Conservation (phyloP, 2,888 invertebrate species). For the Trachelus stipa region DNA sequence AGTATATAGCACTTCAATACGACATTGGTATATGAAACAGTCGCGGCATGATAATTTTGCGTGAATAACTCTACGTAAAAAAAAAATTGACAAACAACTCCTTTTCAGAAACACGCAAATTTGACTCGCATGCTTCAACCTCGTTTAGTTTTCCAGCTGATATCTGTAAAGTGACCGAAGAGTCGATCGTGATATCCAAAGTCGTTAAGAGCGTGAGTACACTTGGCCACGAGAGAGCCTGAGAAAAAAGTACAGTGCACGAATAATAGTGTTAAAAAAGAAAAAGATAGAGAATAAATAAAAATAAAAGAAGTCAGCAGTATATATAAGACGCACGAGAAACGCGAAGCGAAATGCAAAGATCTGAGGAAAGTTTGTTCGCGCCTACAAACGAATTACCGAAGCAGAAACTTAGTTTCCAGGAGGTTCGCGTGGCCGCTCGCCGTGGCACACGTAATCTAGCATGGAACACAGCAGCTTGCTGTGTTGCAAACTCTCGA, state of each 20-base stretch:
- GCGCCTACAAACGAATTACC: background rate
- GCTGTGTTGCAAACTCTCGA: background rate
- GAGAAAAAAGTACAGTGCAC: background rate
- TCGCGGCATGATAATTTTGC: background rate
- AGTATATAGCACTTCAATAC: background rate
- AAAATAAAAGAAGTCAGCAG: background rate
- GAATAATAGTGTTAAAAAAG: background rate
- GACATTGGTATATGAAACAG: no score
- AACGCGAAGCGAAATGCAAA: background rate
- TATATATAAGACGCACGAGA: background rate
- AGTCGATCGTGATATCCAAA: background rate
- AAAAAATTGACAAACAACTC: background rate
- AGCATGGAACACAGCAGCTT: background rate
- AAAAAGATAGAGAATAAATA: background rate
- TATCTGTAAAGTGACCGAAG: background rate
- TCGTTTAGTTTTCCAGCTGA: background rate
- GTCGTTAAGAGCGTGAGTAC: background rate
- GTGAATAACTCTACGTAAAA: background rate
- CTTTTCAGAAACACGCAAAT: background rate
- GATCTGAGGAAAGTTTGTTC: background rate
- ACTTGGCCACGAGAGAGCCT: background rate
- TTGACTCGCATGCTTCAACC: background rate
- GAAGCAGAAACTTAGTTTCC: background rate
- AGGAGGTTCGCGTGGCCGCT: background rate
- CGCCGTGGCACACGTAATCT: background rate